Percentiles rank a stretch among this genome's conserved stretches.
phyloP scores from a whole-genome alignment of 2,888 invertebrate genomes.

The Leptinotarsa haldemani region DNA sequence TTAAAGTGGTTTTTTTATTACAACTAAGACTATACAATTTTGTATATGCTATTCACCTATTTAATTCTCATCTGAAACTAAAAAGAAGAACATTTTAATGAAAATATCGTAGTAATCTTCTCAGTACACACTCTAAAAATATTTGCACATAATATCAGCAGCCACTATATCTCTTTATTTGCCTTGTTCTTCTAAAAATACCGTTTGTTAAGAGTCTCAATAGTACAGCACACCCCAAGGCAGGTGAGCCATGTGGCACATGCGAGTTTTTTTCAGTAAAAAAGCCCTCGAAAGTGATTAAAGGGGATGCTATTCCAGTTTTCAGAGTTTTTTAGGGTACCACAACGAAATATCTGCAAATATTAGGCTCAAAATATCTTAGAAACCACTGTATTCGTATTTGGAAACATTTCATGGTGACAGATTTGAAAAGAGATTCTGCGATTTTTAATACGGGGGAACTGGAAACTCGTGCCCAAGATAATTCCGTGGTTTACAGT shows the following conservation, averaged over 20 bases:
- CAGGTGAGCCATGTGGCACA: constrained; percentile 47
- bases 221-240: constrained; percentile 39
- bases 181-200: constrained; percentile 25
- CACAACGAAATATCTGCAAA: constrained; percentile 31
- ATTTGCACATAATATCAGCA: constrained; percentile 32
- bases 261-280: constrained; percentile 41
- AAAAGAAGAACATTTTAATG: too few species aligned
- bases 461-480: constrained; percentile 35
- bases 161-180: constrained; percentile 25
- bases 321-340: constrained; percentile 39
- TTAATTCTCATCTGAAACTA: not conserved
- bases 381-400: constrained; percentile 27
- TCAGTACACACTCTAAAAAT: constrained; percentile 26
- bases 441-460: constrained; percentile 26
- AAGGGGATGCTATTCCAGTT: constrained; percentile 42
- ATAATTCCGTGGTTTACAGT: constrained; percentile 35
- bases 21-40: too few species aligned
- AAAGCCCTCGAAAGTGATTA: constrained; percentile 42
- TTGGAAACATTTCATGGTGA: constrained; percentile 26
- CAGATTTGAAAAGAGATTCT: constrained; percentile 31
- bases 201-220: constrained; percentile 22
- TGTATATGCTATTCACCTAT: too few species aligned
- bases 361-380: not conserved
- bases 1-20: too few species aligned
- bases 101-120: not conserved